Conservation (phyloP, 1,140 invertebrate genomes). For the Phymorhynchus buccinoides region DNA sequence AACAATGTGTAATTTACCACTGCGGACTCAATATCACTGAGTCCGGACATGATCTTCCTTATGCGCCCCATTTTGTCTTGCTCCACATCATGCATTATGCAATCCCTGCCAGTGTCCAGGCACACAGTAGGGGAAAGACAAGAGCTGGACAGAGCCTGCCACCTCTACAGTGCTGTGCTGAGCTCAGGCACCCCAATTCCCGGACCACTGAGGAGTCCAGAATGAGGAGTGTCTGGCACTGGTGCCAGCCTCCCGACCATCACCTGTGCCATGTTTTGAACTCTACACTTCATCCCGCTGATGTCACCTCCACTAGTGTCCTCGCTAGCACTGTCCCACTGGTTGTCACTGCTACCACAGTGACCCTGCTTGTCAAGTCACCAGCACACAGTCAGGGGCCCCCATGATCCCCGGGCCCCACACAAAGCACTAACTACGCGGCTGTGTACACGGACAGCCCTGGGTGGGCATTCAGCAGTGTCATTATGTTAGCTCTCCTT, state of each 20-base stretch:
- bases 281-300: not conserved
- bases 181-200: not conserved
- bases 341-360: not conserved
- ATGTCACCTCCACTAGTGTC: not conserved
- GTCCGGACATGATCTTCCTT: conserved; percentile 56
- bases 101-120: not conserved
- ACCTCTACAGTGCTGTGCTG: not conserved
- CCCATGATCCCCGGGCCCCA: not conserved
- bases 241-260: not conserved
- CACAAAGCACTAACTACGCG: not conserved
- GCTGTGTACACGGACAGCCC: not conserved
- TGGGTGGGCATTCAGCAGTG: not conserved
- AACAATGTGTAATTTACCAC: conserved; percentile 47
- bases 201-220: not conserved
- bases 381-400: not conserved
- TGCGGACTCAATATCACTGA: conserved; percentile 58
- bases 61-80: conserved; percentile 55
- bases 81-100: conserved; percentile 53
- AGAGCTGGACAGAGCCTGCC: not conserved
- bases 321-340: not conserved
- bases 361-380: not conserved
- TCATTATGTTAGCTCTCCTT: conserved; percentile 25
- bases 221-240: not conserved
- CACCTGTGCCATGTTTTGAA: conserved; percentile 1
- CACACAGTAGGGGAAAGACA: not conserved